Evolutionary conservation across 2,797 vertebrate species (phyloP), one percentile per base, ranked within the genome.

Genomic region (Pyrrhura leucotis): DNA sequence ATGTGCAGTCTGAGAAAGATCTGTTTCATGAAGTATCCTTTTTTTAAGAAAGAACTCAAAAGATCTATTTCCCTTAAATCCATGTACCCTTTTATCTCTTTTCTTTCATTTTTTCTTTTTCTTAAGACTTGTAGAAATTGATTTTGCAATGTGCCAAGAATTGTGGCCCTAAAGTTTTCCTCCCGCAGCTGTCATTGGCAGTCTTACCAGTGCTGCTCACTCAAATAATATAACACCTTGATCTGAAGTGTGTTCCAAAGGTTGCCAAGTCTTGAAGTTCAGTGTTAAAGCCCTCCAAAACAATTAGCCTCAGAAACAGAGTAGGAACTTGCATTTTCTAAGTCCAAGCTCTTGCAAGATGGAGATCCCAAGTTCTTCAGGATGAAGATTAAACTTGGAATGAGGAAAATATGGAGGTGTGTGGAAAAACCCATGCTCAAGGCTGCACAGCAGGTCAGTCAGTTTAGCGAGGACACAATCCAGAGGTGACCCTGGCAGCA

Each of bases 341-440:
- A 63, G 22, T 37, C 54, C 40, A 65, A 51, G 35, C 66, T 81
- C 47, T 79, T 44, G 39, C 37, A 15, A 33, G 78, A 59, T 26
- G 54, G 31, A 80, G 53, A 67, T 51, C 22, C 4, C 39, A n/a
- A 3, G 8, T 63, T 82, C 72, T 77, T 65, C 58, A 14, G n/a
- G 66, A 22, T n/a, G 54, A 81, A 68, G n/a, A 54, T 48, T 33
- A 42, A 28, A 48, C 1, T 18, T 23, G 73, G 17, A 39, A 21
- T 9, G 22, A 31, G n/a, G 50, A 35, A 9, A 80, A 21, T 35
- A 9, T 2, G 5, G 82, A 68, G 37, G 39, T n/a, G 22, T 22
- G 53, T 3, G 10, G 31, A 61, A 68, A 42, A 8, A 26, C 31
- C 14, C 0, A 0, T 16, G 62, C 23, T 48, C 19, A 18, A 31